A percentile compares a stretch with the other conserved stretches of the same genome.
Conservation (phyloP, 2,888 invertebrate genomes). For the Standfussiana lucernea region DNA sequence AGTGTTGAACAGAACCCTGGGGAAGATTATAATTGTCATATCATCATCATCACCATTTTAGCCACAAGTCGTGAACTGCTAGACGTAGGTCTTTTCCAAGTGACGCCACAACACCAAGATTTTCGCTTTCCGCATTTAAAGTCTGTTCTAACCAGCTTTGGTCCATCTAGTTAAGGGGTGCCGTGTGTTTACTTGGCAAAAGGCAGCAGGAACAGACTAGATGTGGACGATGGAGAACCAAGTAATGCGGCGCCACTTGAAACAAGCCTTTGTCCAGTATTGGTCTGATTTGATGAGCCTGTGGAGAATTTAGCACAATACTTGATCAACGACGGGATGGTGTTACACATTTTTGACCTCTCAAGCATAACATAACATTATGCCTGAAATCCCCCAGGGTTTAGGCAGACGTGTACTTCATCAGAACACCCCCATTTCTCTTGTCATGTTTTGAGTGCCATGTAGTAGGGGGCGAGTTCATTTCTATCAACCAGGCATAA, state of each 20-base stretch:
- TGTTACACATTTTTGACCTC: neutral
- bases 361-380: neutral
- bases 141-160: neutral
- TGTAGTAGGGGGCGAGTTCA: neutral
- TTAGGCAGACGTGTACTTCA: neutral
- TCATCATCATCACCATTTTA: neutral
- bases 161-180: neutral
- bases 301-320: neutral
- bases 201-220: neutral
- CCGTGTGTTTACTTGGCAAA: neutral
- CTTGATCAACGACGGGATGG: neutral
- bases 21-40: neutral
- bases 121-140: neutral
- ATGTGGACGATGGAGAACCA: neutral
- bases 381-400: too few species aligned
- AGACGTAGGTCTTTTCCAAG: neutral
- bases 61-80: neutral
- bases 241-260: neutral
- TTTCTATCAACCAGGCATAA: neutral
- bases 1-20: constrained; percentile 32
- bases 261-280: neutral
- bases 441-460: neutral
- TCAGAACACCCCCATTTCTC: neutral
- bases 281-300: neutral
- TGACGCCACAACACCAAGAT: neutral